phyloP scores from a whole-genome alignment of 2,888 invertebrate genomes.

The Carpatolechia fugitivella region DNA sequence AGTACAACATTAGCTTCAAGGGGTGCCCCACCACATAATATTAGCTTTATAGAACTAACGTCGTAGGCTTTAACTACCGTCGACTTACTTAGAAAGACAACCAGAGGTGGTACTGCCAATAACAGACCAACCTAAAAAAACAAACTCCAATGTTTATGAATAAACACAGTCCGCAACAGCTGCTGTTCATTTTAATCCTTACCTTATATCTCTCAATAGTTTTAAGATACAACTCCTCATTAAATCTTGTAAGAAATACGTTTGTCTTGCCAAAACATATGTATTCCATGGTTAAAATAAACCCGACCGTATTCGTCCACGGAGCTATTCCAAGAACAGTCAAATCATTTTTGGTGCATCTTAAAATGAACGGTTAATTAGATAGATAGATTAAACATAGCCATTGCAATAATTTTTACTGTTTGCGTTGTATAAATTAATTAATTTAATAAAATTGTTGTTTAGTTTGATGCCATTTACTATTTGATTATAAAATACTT shows the following conservation, averaged over 20 bases:
- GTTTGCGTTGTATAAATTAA: no score
- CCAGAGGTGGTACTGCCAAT: constrained; percentile 45
- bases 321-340: constrained; percentile 43
- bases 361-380: constrained; percentile 9
- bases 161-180: background rate
- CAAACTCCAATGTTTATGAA: background rate
- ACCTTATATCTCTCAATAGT: constrained; percentile 57
- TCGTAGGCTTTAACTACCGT: constrained; percentile 42
- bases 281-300: constrained; percentile 33
- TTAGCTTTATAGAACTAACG: constrained; percentile 44
- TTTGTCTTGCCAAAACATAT: constrained; percentile 35
- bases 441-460: no score
- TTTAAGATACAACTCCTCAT: constrained; percentile 44
- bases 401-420: background rate
- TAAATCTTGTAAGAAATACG: constrained; percentile 45
- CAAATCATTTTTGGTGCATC: constrained; percentile 28
- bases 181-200: constrained; percentile 6
- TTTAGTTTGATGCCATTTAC: no score
- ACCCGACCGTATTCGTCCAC: constrained; percentile 56
- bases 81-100: constrained; percentile 50
- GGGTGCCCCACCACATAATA: constrained; percentile 56
- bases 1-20: constrained; percentile 38
- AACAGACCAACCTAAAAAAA: constrained; percentile 39
- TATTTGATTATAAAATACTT: no score
- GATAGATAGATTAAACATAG: constrained; percentile 6